Conservation (phyloP, 2,797 vertebrate genomes). For the Aeoliscus strigatus region DNA sequence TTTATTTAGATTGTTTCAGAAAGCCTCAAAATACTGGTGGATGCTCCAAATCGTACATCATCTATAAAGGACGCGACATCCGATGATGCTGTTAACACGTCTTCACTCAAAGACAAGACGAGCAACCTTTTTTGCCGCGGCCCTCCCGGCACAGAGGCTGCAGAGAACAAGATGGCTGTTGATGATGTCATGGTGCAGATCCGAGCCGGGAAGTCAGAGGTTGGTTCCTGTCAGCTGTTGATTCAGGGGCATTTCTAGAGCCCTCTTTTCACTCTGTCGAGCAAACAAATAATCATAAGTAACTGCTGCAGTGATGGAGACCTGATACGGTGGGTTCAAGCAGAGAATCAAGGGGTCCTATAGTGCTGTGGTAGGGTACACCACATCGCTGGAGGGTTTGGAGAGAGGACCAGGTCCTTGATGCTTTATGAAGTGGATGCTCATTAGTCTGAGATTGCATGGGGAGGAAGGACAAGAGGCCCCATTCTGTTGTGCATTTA, state of each 20-base stretch:
- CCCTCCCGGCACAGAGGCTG: slow-evolving; percentile 33
- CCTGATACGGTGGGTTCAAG: slow-evolving; percentile 65
- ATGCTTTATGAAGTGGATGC: slow-evolving; percentile 82
- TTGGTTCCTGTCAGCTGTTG: slow-evolving; percentile 71
- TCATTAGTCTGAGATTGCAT: slow-evolving; percentile 83
- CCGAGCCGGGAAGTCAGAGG: slow-evolving; percentile 92
- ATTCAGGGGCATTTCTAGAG: slow-evolving; percentile 48
- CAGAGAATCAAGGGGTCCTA: slow-evolving; percentile 69
- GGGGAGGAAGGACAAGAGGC: slow-evolving; percentile 78
- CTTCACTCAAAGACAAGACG: slow-evolving; percentile 36
- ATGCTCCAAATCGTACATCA: slow-evolving; percentile 22
- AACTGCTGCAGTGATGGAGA: slow-evolving; percentile 63
- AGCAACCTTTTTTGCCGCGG: slow-evolving; percentile 53
- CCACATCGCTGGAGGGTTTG: slow-evolving; percentile 74
- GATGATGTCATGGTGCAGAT: slow-evolving; percentile 91
- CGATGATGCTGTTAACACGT: slow-evolving; percentile 56
- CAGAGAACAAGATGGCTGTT: slow-evolving; percentile 59
- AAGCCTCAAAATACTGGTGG: slow-evolving; percentile 77
- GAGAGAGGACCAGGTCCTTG: slow-evolving; percentile 78
- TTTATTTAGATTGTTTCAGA: slow-evolving; percentile 79
- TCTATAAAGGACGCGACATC: slow-evolving; percentile 45
- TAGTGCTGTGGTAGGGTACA: slow-evolving; percentile 62
- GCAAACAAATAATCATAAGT: slow-evolving; percentile 72
- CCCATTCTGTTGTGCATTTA: slow-evolving; percentile 77
- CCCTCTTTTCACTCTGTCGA: slow-evolving; percentile 58